Evolutionary conservation across 2,888 invertebrate species (phyloP).

Genomic region (Graphium colonna): DNA sequence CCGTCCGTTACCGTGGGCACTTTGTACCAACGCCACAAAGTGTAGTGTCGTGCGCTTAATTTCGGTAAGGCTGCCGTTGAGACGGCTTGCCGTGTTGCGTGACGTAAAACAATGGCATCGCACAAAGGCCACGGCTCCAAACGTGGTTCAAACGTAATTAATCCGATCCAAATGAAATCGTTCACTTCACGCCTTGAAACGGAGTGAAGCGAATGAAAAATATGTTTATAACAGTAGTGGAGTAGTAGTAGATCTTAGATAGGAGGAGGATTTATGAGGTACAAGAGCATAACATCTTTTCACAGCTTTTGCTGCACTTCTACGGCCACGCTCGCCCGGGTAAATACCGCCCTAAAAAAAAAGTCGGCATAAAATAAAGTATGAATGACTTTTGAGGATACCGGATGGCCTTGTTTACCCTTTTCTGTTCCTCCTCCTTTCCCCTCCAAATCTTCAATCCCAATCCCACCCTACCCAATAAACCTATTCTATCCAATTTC

Average conservation of each 20-base stretch:
- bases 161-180: conserved; percentile 23
- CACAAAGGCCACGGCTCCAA: conserved; percentile 37
- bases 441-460: no score
- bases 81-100: conserved; percentile 40
- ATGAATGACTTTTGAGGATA: no score
- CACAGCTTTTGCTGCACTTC: no score
- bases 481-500: no score
- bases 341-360: no score
- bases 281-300: not conserved
- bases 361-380: no score
- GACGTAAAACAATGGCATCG: conserved; percentile 42
- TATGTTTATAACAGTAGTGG: no score
- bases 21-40: conserved; percentile 27
- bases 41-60: conserved; percentile 53
- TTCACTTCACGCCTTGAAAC: conserved; percentile 20
- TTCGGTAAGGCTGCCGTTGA: conserved; percentile 55
- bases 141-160: conserved; percentile 26
- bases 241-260: not conserved
- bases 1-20: conserved; percentile 35
- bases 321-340: no score
- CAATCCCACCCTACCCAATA: no score
- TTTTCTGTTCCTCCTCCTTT: no score
- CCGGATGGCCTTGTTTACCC: no score
- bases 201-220: not conserved
- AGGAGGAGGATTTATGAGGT: not conserved